A percentile compares a stretch with the other conserved stretches of the same genome.
Evolutionary conservation across 2,888 invertebrate species (phyloP).

Genomic region (Platynereis dumerilii): DNA sequence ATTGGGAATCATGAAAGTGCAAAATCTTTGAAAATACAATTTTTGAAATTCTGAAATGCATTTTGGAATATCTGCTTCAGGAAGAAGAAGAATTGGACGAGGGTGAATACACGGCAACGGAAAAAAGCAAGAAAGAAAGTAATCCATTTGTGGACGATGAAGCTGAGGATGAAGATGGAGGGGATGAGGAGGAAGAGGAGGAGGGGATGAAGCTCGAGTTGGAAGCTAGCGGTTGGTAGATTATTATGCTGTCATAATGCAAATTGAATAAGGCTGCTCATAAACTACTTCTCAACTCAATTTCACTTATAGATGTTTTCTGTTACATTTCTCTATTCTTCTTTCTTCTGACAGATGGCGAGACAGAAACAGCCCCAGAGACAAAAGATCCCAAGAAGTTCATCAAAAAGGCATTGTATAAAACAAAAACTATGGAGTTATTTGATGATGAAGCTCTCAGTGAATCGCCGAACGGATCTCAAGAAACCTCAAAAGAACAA

Average conservation of each 20-base stretch:
- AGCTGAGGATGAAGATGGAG: conserved; percentile 54
- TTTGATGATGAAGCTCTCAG: conserved; percentile 39
- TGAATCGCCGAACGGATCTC: conserved; percentile 32
- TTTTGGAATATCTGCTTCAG: no score
- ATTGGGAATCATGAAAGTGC: no score
- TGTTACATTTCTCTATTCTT: no score
- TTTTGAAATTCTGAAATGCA: no score
- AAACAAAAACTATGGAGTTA: conserved; percentile 33
- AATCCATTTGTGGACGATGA: conserved; percentile 55
- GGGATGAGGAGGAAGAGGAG: conserved; percentile 26
- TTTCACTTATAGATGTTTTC: no score
- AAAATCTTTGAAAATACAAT: no score
- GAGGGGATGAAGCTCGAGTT: conserved; percentile 25
- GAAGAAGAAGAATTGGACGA: conserved; percentile 2
- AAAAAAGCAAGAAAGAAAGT: conserved; percentile 34
- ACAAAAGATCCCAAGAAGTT: conserved; percentile 3
- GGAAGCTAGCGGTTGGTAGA: conserved; percentile 2
- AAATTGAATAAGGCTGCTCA: no score
- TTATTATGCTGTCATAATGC: no score
- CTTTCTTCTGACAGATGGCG: no score
- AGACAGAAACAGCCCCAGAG: no score
- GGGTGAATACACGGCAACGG: conserved; percentile 5
- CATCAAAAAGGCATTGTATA: conserved; percentile 23
- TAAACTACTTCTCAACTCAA: no score
- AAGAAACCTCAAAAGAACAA: not conserved